A percentile compares a stretch with the other conserved stretches of the same genome.
Conservation (phyloP, 2,888 invertebrate genomes). For the Ferrisia virgata region DNA sequence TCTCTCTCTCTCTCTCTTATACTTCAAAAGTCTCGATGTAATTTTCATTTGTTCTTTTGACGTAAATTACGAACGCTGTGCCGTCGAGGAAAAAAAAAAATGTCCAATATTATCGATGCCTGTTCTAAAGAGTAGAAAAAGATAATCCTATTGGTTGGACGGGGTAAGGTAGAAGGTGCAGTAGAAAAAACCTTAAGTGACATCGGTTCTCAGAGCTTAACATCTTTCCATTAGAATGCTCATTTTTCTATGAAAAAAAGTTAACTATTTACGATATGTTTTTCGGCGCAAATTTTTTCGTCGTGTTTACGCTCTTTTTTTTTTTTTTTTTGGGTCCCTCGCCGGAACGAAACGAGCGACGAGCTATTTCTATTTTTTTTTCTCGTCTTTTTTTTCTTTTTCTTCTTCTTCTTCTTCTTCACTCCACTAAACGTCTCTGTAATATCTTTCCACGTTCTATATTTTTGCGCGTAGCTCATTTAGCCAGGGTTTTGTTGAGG, state of each 20-base stretch:
- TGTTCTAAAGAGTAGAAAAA: not conserved
- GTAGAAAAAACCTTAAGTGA: slow-evolving; percentile 12
- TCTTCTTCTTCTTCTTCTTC: no score
- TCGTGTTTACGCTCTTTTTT: not conserved
- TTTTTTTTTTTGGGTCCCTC: not conserved
- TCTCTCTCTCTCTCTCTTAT: not conserved
- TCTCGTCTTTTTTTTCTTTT: not conserved
- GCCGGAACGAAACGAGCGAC: not conserved
- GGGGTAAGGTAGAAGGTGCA: not conserved
- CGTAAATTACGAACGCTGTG: slow-evolving; percentile 33
- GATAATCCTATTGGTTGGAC: not conserved
- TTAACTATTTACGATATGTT: slow-evolving; percentile 37
- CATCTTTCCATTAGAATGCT: slow-evolving; percentile 35
- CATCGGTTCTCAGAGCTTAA: slow-evolving; percentile 13
- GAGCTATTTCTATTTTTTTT: slow-evolving; percentile 14
- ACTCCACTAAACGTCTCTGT: slow-evolving; percentile 41
- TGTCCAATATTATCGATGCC: not conserved
- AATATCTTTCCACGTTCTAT: slow-evolving; percentile 40
- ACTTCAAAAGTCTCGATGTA: not conserved
- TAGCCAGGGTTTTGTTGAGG: slow-evolving; percentile 33
- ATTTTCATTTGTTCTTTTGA: slow-evolving; percentile 2
- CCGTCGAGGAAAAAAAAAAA: no score
- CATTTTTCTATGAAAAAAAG: slow-evolving; percentile 42
- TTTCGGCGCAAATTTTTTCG: slow-evolving; percentile 35
- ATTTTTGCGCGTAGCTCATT: slow-evolving; percentile 43